Evolutionary conservation across 2,113 vertebrate genomes (phyloP).

Genomic region (Heliornis fulica): DNA sequence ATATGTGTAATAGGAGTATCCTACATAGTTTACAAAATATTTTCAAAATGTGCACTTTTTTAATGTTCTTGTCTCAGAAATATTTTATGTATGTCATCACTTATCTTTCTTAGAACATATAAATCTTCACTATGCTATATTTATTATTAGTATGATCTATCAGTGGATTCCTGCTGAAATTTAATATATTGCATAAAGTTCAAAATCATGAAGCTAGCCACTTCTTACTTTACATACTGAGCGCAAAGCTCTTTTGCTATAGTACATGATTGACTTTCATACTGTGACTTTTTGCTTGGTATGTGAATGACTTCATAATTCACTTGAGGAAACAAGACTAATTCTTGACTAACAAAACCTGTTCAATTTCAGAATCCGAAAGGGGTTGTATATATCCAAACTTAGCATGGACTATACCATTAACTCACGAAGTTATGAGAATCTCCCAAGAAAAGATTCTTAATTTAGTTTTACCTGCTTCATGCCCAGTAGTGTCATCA

Average conservation of each 20-base stretch:
- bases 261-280: not conserved
- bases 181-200: not conserved
- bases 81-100: conserved; percentile 37
- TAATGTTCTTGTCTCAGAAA: conserved; percentile 31
- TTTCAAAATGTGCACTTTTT: conserved; percentile 17
- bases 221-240: not conserved
- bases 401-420: not conserved
- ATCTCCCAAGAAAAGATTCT: not conserved
- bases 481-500: not conserved
- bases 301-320: not conserved
- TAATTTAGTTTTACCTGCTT: not conserved
- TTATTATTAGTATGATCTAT: conserved; percentile 32
- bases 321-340: not conserved
- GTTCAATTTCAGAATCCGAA: not conserved
- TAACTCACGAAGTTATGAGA: not conserved
- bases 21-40: conserved; percentile 30
- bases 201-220: not conserved
- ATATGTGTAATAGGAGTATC: not conserved
- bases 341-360: not conserved
- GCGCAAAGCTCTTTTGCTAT: not conserved
- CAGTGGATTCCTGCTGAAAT: not conserved
- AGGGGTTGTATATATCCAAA: not conserved
- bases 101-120: conserved; percentile 11
- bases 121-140: not conserved
- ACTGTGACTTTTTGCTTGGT: not conserved